These are phyloP conservation scores for Euleptes europaea DNA, from an alignment of 2,113 vertebrate species.

Conservation along the genomic window DNA sequence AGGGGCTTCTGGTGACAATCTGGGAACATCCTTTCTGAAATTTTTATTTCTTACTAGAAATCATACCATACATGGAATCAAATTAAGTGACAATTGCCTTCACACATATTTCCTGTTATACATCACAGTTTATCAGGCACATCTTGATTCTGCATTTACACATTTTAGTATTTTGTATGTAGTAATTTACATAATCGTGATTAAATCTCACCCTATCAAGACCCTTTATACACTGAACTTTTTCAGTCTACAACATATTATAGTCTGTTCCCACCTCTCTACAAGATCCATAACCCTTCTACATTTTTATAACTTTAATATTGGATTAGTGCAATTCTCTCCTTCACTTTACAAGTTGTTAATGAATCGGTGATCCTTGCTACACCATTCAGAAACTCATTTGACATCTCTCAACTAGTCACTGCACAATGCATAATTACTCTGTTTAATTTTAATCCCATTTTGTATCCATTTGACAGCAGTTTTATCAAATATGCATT, in stretches of 20 bases:
- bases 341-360: not conserved
- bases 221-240: constrained; percentile 53
- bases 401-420: constrained; percentile 49
- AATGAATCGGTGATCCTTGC: constrained; percentile 25
- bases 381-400: constrained; percentile 41
- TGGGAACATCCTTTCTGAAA: not conserved
- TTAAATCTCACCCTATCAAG: constrained; percentile 46
- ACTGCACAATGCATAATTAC: constrained; percentile 34
- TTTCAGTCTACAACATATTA: constrained; percentile 34
- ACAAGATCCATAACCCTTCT: constrained; percentile 39
- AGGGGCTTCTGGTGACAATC: not conserved
- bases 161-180: constrained; percentile 33
- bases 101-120: constrained; percentile 12
- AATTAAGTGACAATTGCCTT: constrained; percentile 21
- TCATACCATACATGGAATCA: not conserved
- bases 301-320: constrained; percentile 53
- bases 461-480: constrained; percentile 29
- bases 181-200: not conserved
- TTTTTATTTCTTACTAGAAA: not conserved
- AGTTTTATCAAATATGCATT: not conserved
- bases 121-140: constrained; percentile 34
- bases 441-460: constrained; percentile 37
- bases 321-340: constrained; percentile 36
- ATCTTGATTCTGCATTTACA: constrained; percentile 31
- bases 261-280: constrained; percentile 31